Percentiles rank a stretch among this genome's conserved stretches.
Conservation (phyloP, 2,888 invertebrate genomes). For the Lepidochrysops patricia region DNA sequence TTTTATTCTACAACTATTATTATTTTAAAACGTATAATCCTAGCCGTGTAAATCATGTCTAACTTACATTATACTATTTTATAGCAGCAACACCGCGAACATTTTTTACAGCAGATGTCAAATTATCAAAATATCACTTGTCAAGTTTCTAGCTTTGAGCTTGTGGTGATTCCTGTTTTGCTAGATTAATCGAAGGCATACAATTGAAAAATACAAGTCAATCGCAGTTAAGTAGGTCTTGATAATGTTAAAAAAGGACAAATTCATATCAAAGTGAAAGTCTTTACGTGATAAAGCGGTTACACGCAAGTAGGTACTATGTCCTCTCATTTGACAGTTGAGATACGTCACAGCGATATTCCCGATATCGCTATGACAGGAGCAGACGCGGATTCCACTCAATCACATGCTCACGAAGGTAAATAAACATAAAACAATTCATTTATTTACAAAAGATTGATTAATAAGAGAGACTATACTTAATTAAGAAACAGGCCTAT, state of each 20-base stretch:
- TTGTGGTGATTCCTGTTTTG: neutral
- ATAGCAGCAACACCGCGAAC: neutral
- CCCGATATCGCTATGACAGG: slow-evolving; percentile 43
- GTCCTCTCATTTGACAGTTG: slow-evolving; percentile 46
- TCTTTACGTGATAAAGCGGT: neutral
- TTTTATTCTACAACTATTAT: no score
- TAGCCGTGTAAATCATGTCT: no score
- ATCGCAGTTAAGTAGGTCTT: neutral
- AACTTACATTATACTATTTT: no score
- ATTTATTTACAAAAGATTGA: no score
- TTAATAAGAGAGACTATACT: no score
- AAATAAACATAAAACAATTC: slow-evolving; percentile 39
- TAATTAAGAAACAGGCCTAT: no score
- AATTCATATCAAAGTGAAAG: neutral
- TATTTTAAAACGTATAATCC: no score
- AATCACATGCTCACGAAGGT: slow-evolving; percentile 59
- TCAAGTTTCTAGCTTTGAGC: neutral
- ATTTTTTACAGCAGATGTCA: neutral
- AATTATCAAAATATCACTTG: neutral
- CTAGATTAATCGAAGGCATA: neutral
- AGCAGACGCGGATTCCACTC: slow-evolving; percentile 56
- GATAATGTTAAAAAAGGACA: neutral
- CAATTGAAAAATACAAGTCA: neutral
- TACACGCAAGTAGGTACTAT: slow-evolving; percentile 17
- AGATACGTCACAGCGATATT: slow-evolving; percentile 36